Base-by-base conservation (phyloP, 2,888 invertebrate genomes). In the Timandra comae region DNA sequence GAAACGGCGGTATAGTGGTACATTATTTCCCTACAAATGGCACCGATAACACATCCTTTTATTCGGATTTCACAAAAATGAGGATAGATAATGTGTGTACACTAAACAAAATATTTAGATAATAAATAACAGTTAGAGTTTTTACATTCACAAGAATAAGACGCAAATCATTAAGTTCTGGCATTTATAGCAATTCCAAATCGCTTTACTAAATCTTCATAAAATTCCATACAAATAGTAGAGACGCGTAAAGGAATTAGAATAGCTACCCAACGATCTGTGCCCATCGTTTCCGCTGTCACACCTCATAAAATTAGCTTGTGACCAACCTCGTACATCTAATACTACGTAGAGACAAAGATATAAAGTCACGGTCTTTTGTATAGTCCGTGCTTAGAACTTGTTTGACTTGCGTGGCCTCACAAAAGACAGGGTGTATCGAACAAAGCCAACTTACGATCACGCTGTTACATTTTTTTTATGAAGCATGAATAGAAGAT, bases 21-120 rank as follows among this genome's bases (percentile, higher is more conserved):
- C 24, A 58, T 16, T 51, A 58, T 56, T 56, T 60, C 49, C 63
- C 63, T 60, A 64, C 63, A 45, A 63, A 61, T 54, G 43, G 57
- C 53, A 51, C 35, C 51, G 67, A 71, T 73, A 73, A 63, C 58
- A 46, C 58, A 58, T 73, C 71, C 70, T 67, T 61, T 58, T 52
- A 44, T 49, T 49, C 44, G 43, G 43, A 37, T 41, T n/a, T n/a
- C n/a, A n/a, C n/a, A n/a, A n/a, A n/a, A n/a, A n/a, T n/a, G n/a
- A n/a, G n/a, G n/a, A n/a, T n/a, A n/a, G n/a, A n/a, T n/a, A n/a
- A n/a, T n/a, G n/a, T n/a, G n/a, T n/a, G n/a, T n/a, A n/a, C n/a
- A n/a, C n/a, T n/a, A n/a, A n/a, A n/a, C n/a, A n/a, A n/a, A n/a
- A n/a, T n/a, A n/a, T n/a, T n/a, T n/a, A n/a, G n/a, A n/a, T n/a